phyloP scores from a whole-genome alignment of 2,113 vertebrate genomes.

The Misgurnus mizolepis region DNA sequence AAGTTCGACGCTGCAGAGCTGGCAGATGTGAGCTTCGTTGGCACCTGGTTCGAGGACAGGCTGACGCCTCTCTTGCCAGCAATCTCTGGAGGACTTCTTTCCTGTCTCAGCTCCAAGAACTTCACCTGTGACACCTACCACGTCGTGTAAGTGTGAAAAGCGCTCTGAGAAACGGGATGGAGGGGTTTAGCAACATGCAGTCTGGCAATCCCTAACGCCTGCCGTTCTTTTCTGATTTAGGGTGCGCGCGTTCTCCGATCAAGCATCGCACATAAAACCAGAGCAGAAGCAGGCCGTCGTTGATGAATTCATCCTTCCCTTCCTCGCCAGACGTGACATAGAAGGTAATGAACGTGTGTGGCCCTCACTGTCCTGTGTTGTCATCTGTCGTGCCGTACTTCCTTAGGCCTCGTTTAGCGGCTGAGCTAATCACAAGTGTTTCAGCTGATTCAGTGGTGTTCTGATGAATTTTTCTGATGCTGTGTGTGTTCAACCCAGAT shows the following conservation, averaged over 20 bases:
- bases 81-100: slow-evolving; percentile 55
- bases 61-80: slow-evolving; percentile 56
- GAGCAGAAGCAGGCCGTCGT: slow-evolving; percentile 42
- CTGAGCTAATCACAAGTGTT: background rate
- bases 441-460: background rate
- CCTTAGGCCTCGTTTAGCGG: no score
- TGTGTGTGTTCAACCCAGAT: slow-evolving; percentile 46
- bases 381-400: no score
- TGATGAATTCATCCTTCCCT: slow-evolving; percentile 56
- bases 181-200: background rate
- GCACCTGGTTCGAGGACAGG: slow-evolving; percentile 52
- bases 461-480: background rate
- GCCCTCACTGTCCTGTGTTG: background rate
- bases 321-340: slow-evolving; percentile 56
- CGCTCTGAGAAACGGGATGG: background rate
- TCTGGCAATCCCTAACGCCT: background rate
- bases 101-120: slow-evolving; percentile 55
- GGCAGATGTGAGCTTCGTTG: slow-evolving; percentile 46
- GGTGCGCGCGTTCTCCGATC: slow-evolving; percentile 50
- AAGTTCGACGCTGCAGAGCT: slow-evolving; percentile 23
- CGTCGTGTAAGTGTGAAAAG: slow-evolving; percentile 55
- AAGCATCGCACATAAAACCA: slow-evolving; percentile 47
- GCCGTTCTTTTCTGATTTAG: slow-evolving; percentile 43
- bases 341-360: slow-evolving; percentile 45
- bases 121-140: slow-evolving; percentile 65